Evolutionary conservation across 2,888 invertebrate species (phyloP).

Genomic region (Machimus atricapillus): DNA sequence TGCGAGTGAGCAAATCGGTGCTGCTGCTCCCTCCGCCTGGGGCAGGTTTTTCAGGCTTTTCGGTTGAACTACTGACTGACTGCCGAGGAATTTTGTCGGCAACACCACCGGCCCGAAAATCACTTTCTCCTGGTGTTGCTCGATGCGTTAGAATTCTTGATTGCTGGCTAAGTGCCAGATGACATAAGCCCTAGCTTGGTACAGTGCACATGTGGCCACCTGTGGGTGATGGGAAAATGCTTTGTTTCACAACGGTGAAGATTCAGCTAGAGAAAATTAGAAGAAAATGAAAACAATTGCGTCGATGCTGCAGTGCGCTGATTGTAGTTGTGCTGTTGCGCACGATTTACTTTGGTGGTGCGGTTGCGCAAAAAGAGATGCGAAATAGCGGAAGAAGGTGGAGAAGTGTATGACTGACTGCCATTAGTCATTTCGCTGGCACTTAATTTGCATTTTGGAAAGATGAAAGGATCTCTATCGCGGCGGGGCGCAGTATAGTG

Average conservation of each 20-base stretch:
- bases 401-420: neutral
- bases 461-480: neutral
- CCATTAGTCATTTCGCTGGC: neutral
- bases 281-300: neutral
- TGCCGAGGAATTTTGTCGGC: neutral
- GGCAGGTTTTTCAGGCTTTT: neutral
- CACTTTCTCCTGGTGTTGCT: slow-evolving; percentile 17
- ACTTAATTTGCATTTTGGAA: neutral
- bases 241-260: neutral
- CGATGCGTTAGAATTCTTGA: neutral
- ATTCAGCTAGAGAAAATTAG: neutral
- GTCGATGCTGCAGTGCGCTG: neutral
- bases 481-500: neutral
- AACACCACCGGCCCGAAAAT: neutral
- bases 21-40: neutral
- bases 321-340: neutral
- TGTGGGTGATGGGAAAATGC: slow-evolving; percentile 13
- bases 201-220: neutral
- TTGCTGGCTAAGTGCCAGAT: neutral
- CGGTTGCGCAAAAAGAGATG: neutral
- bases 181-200: neutral
- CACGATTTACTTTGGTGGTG: neutral
- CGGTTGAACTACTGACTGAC: neutral
- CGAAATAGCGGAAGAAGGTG: neutral
- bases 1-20: neutral